Base-by-base conservation (phyloP, 2,797 vertebrate genomes). In the Spheniscus humboldti region DNA sequence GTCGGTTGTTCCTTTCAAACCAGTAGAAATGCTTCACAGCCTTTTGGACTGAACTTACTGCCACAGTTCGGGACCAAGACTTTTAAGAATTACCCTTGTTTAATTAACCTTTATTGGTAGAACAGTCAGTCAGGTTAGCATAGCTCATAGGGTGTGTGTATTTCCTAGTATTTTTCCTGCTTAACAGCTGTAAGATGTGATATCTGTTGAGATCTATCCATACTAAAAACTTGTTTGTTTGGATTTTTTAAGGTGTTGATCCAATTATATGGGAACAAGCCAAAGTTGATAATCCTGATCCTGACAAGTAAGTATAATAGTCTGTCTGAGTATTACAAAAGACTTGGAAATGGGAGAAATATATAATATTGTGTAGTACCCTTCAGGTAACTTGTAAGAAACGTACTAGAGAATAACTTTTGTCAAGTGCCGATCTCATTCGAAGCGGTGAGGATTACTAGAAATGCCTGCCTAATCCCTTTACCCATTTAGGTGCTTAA, bases 221-320 rank as follows among this genome's bases (percentile, higher is more conserved):
- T 57, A 47, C 12, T 89, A 73, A 90, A 39, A 55, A 56, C 17
- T 4, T 10, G 8, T 84, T 57, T 90, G 14, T 72, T 90, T 84
- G 7, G 0, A 0, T 57, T 50, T 68, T 93, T 88, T 31, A 81
- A 99, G 99, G 99, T 97, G 99, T 99, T 94, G 99, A 99, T 97
- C 99, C 99, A 64, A 99, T 99, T 89, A 99, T 99, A 95, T 99
- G 99, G 99, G 99, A 99, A 91, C 99, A 99, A 97, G 99, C 99
- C 47, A 99, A 99, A 97, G 99, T 99, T 94, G 99, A 99, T 97
- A 99, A 99, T 95, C 99, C 99, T 17, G 99, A 99, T 87, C 98
- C 99, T 96, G 99, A 99, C 86, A 99, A 99, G 99, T 99, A 97
- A 97, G 99, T 98, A 28, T 27, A 28, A 39, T 28, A 56, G 30